These are phyloP conservation scores for Setophaga petechia DNA, from an alignment of 2,113 vertebrate species.

Conservation along the genomic window DNA sequence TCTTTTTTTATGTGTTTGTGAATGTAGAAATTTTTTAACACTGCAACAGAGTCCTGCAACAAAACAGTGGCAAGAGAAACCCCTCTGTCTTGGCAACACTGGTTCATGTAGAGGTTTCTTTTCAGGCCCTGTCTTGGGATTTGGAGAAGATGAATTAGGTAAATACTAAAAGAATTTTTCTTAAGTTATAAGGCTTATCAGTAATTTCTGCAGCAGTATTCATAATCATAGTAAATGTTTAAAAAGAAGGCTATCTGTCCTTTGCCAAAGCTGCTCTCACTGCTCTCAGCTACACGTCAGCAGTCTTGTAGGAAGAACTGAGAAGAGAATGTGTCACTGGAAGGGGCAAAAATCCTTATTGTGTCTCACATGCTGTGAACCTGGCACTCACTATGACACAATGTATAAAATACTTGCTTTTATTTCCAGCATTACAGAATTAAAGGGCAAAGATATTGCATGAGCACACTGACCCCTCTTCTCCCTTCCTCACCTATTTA, in stretches of 20 bases:
- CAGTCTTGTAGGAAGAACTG: not conserved
- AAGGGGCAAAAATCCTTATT: not conserved
- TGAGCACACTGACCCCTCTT: not conserved
- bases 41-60: constrained; percentile 87
- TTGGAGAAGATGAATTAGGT: constrained; percentile 98
- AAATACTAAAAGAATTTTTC: not conserved
- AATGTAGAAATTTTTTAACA: constrained; percentile 91
- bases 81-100: constrained; percentile 88
- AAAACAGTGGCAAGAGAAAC: constrained; percentile 93
- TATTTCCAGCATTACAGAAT: not conserved
- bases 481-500: not conserved
- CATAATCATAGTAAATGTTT: not conserved
- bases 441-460: not conserved
- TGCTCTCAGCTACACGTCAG: not conserved
- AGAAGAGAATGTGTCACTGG: not conserved
- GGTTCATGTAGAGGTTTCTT: constrained; percentile 87
- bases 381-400: not conserved
- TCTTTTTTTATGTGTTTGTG: constrained; percentile 60
- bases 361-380: not conserved
- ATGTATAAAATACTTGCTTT: not conserved
- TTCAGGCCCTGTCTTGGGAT: constrained; percentile 91
- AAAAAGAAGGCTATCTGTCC: not conserved
- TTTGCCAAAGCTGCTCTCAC: not conserved
- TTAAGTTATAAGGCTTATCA: not conserved
- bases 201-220: not conserved